Conservation (phyloP, 2,113 vertebrate species). For the Tragulus kanchil region DNA sequence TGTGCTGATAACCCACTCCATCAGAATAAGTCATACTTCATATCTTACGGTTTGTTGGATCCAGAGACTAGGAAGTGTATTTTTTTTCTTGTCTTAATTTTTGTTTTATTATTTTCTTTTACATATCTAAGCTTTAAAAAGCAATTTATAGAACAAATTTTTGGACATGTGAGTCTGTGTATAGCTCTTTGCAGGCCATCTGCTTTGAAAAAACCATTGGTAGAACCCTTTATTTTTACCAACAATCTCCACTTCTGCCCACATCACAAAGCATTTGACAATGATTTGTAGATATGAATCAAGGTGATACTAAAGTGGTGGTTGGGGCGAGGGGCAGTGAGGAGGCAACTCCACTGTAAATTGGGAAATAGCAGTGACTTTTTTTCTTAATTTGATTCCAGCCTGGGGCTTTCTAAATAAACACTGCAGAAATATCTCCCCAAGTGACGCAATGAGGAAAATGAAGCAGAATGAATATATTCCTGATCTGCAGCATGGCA, state of each 20-base stretch:
- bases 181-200: constrained; percentile 57
- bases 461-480: constrained; percentile 43
- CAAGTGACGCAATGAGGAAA: constrained; percentile 12
- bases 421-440: constrained; percentile 2
- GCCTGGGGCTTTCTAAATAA: constrained; percentile 60
- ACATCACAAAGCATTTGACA: constrained; percentile 35
- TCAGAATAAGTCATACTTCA: constrained; percentile 34
- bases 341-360: neutral
- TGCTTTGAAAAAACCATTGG: constrained; percentile 62
- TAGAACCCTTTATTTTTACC: constrained; percentile 70
- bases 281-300: neutral
- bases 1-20: constrained; percentile 13
- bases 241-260: constrained; percentile 21
- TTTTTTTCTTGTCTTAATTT: constrained; percentile 50
- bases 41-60: constrained; percentile 51
- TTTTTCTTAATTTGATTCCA: constrained; percentile 47
- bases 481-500: constrained; percentile 50
- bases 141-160: constrained; percentile 65
- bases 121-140: constrained; percentile 57
- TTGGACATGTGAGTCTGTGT: constrained; percentile 44
- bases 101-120: constrained; percentile 66
- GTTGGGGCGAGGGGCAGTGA: neutral
- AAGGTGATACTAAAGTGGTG: constrained; percentile 44
- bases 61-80: constrained; percentile 11
- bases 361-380: neutral